Evolutionary conservation across 1,140 invertebrate species (phyloP).

Genomic region (Papilio aristodemus): DNA sequence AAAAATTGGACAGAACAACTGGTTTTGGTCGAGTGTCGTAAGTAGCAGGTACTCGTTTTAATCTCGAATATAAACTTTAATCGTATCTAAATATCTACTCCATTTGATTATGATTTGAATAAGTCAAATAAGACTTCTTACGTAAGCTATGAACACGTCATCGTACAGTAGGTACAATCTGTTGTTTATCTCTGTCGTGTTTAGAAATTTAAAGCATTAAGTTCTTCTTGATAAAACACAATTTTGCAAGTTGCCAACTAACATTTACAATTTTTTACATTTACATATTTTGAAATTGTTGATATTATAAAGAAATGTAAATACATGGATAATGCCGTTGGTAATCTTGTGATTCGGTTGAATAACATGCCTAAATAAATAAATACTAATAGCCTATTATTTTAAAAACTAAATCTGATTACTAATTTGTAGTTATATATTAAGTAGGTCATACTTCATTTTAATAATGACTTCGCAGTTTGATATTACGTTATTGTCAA

Average conservation of each 20-base stretch:
- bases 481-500: conserved; percentile 5
- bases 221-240: not conserved
- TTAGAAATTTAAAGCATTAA: conserved; percentile 9
- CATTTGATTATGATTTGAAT: conserved; percentile 13
- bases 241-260: not conserved
- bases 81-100: not conserved
- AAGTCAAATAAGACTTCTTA: conserved; percentile 13
- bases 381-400: not conserved
- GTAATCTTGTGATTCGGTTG: not conserved
- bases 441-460: not conserved
- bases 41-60: conserved; percentile 1
- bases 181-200: conserved; percentile 14
- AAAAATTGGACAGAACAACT: not conserved
- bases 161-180: not conserved
- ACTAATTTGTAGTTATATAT: conserved; percentile 1
- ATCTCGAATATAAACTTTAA: conserved; percentile 8
- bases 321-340: not conserved
- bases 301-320: conserved; percentile 12
- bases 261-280: not conserved
- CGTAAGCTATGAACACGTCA: conserved; percentile 16
- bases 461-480: too few species aligned
- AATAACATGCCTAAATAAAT: not conserved
- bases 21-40: not conserved
- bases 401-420: too few species aligned
- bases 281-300: conserved; percentile 18